Base-by-base conservation (phyloP, 64 coral and sea anemone genomes). In the Dendrophyllia cribrosa region DNA sequence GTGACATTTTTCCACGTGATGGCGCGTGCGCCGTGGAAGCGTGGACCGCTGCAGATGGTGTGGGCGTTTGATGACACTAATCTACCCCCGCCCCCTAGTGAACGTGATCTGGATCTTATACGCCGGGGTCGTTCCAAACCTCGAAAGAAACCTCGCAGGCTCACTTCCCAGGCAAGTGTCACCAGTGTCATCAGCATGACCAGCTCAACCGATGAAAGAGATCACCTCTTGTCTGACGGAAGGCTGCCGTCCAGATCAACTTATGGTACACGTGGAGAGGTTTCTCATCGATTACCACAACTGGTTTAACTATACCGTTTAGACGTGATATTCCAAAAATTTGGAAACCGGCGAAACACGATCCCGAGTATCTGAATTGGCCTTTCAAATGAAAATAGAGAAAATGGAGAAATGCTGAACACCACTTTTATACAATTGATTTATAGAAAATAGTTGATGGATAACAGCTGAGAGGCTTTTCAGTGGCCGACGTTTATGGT, bases 11-110 rank as follows among this genome's bases (percentile, higher is more conserved):
- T 76, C 86, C 97, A 99, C 70, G 48, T 99, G 69, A 20, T 99
- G 19, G 97, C 97, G 20, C 94, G 97, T 34, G 91, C 97, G 9
- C 91, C 97, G 6, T 99, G 97, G 90, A 93, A 24, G 53, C 87
- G 94, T 55, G 87, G 83, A 1, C 76, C 83, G 4, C 8, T 68
- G 48, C 87, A 93, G 5, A 90, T 90, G 83, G 81, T 43, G 25
- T 98, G 89, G 81, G 87, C 94, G 4, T 98, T 98, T 56, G 60
- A 84, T 60, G 79, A 98, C 51, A 50, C 43, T 0, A 95, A 98
- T 55, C 93, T 98, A 0, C 67, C 72, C 1, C 96, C 96, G 4
- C 82, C 90, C 14, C 96, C 96, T 48, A 79, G 58, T 22, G 87
- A 90, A 6, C 21, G 81, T 0, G 49, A 84, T 23, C 69, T 98